Evolutionary conservation across 2,888 invertebrate genomes (phyloP).

Genomic region (Adelognathus sp.): DNA sequence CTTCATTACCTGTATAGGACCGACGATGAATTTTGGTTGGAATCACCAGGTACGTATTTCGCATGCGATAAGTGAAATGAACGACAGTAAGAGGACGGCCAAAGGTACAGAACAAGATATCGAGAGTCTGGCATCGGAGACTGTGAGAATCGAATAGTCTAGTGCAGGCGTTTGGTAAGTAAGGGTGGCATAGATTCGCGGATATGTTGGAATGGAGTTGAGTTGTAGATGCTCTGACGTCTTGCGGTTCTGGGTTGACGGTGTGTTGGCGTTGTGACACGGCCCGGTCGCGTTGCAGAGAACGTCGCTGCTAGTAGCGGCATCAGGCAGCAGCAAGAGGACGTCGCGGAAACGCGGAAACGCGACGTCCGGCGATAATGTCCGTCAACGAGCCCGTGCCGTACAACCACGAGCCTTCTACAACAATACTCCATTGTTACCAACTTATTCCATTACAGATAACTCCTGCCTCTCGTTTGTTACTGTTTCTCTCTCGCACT

Average conservation of each 20-base stretch:
- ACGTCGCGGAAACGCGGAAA: conserved; percentile 74
- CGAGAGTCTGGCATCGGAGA: conserved; percentile 7
- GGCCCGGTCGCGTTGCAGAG: conserved; percentile 30
- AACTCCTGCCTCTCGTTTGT: conserved; percentile 71
- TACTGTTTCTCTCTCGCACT: conserved; percentile 55
- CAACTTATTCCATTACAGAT: conserved; percentile 82
- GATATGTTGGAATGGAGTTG: conserved; percentile 11
- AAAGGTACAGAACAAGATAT: background rate
- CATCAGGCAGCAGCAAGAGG: conserved; percentile 17
- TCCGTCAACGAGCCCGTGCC: conserved; percentile 75
- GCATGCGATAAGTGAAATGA: background rate
- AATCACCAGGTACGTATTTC: background rate
- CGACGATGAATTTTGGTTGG: background rate
- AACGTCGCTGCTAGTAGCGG: background rate
- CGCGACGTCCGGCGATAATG: conserved; percentile 81
- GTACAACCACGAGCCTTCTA: conserved; percentile 73
- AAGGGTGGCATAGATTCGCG: conserved; percentile 22
- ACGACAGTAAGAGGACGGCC: background rate
- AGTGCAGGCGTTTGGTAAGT: conserved; percentile 17
- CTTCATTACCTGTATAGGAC: background rate
- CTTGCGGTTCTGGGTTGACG: conserved; percentile 46
- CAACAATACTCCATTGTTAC: conserved; percentile 80
- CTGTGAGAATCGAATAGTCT: background rate
- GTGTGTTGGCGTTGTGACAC: conserved; percentile 40
- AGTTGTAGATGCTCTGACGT: conserved; percentile 27